phyloP scores from a whole-genome alignment of 2,888 invertebrate genomes.

The Sepiola atlantica region DNA sequence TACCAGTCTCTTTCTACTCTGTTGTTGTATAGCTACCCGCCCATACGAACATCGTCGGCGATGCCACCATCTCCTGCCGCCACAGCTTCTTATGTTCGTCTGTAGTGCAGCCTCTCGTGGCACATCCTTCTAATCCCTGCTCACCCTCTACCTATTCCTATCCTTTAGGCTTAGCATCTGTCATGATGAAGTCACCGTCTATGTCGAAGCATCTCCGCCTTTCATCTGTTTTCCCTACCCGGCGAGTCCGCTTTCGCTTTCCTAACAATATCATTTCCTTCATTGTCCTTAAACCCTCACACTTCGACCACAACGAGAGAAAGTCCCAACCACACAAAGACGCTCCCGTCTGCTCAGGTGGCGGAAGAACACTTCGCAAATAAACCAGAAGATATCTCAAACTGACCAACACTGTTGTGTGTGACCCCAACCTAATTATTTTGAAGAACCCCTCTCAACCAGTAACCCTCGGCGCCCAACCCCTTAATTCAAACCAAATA shows the following conservation, averaged over 20 bases:
- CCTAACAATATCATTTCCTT: neutral
- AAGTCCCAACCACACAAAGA: neutral
- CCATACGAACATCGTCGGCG: neutral
- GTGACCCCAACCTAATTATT: slow-evolving; percentile 7
- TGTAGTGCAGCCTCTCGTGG: neutral
- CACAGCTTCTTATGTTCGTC: neutral
- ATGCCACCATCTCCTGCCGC: neutral
- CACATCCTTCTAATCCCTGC: neutral
- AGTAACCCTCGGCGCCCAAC: neutral
- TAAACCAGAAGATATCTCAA: neutral
- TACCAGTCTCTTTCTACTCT: neutral
- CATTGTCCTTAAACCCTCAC: neutral
- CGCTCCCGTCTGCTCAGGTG: neutral
- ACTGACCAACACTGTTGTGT: neutral
- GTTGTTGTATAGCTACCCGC: neutral
- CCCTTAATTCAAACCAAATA: neutral
- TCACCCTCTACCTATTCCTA: neutral
- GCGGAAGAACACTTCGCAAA: neutral
- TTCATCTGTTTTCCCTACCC: neutral
- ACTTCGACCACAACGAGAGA: neutral
- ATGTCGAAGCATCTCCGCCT: neutral
- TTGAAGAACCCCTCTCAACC: neutral
- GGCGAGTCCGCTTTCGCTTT: neutral
- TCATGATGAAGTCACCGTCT: neutral
- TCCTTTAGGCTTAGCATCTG: slow-evolving; percentile 8